These are phyloP conservation scores for Gymnothorax reevesii DNA, from an alignment of 2,797 vertebrate species.

Conservation along the genomic window DNA sequence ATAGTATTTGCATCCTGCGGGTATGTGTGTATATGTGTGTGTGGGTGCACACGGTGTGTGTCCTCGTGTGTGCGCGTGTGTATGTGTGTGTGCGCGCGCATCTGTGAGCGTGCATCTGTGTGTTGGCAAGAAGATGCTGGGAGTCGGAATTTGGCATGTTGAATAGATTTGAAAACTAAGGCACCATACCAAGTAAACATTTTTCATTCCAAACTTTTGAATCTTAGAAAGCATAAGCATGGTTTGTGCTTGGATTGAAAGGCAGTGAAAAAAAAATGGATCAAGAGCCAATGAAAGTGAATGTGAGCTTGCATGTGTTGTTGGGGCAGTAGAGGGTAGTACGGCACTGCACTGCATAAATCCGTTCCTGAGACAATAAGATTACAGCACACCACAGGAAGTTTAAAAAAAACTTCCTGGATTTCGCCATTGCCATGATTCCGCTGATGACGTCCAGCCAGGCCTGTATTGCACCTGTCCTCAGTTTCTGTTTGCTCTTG, in stretches of 20 bases:
- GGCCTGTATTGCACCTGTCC: too few species aligned
- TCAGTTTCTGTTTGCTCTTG: too few species aligned
- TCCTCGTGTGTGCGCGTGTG: not conserved
- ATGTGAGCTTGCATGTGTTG: not conserved
- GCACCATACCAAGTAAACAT: not conserved
- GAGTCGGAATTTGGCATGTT: not conserved
- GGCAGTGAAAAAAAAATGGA: not conserved
- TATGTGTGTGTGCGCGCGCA: not conserved
- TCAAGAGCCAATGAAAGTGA: not conserved
- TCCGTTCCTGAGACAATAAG: not conserved
- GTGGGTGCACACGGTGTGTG: too few species aligned
- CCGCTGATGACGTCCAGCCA: too few species aligned
- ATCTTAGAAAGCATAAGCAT: not conserved
- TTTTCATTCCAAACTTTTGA: not conserved
- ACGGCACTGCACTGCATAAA: not conserved
- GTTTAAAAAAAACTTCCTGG: too few species aligned
- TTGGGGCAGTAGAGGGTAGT: not conserved
- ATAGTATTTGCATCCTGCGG: not conserved
- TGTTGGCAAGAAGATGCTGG: not conserved
- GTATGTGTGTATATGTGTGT: slow-evolving; percentile 3
- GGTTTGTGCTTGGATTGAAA: not conserved
- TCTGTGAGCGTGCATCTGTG: slow-evolving; percentile 15
- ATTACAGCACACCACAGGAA: too few species aligned
- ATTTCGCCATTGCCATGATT: too few species aligned
- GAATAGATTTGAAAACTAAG: not conserved